These are phyloP conservation scores for Caranx melampygus DNA, from an alignment of 2,113 vertebrate species.

Conservation along the genomic window DNA sequence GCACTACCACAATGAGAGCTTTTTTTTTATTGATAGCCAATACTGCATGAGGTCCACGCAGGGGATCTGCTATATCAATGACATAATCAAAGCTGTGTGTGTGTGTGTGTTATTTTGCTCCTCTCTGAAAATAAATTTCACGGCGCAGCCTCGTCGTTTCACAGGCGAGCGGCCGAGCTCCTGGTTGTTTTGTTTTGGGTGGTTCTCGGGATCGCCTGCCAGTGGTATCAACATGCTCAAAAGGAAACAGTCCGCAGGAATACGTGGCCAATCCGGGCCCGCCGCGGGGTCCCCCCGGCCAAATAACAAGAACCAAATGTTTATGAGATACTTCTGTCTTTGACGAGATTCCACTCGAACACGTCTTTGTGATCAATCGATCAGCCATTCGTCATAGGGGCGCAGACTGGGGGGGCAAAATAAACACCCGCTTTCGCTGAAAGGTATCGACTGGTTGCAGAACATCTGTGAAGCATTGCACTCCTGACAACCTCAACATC, in stretches of 20 bases:
- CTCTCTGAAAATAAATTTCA: conserved; percentile 64
- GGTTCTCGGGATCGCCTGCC: conserved; percentile 62
- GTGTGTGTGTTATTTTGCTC: conserved; percentile 44
- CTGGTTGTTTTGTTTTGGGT: conserved; percentile 68
- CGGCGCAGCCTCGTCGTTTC: conserved; percentile 41
- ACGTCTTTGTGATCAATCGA: conserved; percentile 63
- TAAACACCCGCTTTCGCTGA: conserved; percentile 68
- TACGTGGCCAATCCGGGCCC: conserved; percentile 37
- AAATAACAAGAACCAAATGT: conserved; percentile 79
- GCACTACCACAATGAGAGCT: conserved; percentile 53
- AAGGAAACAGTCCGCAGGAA: conserved; percentile 43
- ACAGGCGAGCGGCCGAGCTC: conserved; percentile 42
- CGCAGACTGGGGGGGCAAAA: conserved; percentile 45
- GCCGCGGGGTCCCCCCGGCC: conserved; percentile 25
- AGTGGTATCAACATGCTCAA: conserved; percentile 50
- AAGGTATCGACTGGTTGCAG: conserved; percentile 43
- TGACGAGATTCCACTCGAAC: conserved; percentile 55
- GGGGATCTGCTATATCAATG: conserved; percentile 59
- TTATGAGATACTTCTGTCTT: conserved; percentile 48
- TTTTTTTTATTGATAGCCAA: conserved; percentile 54
- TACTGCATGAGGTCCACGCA: conserved; percentile 44
- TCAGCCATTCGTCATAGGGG: conserved; percentile 59
- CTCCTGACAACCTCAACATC: conserved; percentile 61
- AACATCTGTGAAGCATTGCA: conserved; percentile 78
- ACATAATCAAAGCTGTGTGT: conserved; percentile 67